phyloP scores from a whole-genome alignment of 2,113 vertebrate genomes.

The Hemiprocne comata region DNA sequence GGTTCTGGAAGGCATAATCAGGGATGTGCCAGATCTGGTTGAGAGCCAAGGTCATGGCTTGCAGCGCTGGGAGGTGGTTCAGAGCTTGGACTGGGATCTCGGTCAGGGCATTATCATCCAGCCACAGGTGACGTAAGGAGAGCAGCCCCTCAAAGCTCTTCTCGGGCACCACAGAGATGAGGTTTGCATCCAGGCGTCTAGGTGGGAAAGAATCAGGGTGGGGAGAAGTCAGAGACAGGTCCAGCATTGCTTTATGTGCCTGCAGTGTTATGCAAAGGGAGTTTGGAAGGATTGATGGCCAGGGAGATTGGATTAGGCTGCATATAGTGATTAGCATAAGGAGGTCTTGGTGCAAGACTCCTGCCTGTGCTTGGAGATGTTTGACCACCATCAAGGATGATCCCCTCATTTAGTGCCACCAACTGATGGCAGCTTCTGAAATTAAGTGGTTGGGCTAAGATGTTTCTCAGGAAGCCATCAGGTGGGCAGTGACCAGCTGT shows the following conservation, averaged over 20 bases:
- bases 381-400: rapidly evolving
- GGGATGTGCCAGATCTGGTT: conserved; percentile 91
- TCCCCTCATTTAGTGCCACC: background rate
- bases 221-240: background rate
- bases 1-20: conserved; percentile 91
- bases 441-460: background rate
- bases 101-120: conserved; percentile 91
- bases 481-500: background rate
- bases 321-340: background rate
- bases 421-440: background rate
- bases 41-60: conserved; percentile 96
- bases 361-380: background rate
- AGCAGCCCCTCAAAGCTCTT: conserved; percentile 86
- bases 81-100: conserved; percentile 91
- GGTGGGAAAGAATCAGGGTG: conserved; percentile 37
- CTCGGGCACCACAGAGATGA: conserved; percentile 88
- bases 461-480: rapidly evolving
- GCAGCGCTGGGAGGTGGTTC: conserved; percentile 84
- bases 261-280: background rate
- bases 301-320: background rate
- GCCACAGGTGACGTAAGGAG: conserved; percentile 92
- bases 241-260: background rate
- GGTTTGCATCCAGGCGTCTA: conserved; percentile 95
- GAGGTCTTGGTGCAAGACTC: background rate
- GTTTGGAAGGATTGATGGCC: background rate